Evolutionary conservation across 2,888 invertebrate species (phyloP).

Genomic region (Strigamia transsilvanica): DNA sequence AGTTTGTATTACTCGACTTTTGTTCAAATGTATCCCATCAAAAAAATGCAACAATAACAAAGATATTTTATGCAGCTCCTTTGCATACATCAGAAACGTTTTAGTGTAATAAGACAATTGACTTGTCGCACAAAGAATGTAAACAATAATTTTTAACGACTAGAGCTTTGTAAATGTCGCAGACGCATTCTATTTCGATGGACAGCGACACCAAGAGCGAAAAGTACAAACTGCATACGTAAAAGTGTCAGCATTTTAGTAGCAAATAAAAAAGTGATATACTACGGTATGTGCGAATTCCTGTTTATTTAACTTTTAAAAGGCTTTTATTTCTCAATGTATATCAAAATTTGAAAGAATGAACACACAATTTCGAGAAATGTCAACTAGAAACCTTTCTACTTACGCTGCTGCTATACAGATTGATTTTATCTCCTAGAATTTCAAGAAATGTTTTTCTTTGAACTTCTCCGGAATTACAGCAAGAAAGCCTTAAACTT

Average conservation of each 20-base stretch:
- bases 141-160: constrained; percentile 1
- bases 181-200: background rate
- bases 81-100: background rate
- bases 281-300: background rate
- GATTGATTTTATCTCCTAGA: background rate
- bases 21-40: background rate
- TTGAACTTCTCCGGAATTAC: background rate
- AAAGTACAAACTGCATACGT: background rate
- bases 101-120: constrained; percentile 8
- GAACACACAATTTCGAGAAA: background rate
- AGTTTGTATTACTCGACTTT: too few species aligned
- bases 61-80: background rate
- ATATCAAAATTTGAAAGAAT: background rate
- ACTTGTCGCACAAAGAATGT: constrained; percentile 2
- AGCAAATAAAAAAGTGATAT: background rate
- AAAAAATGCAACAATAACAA: background rate
- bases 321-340: background rate
- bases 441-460: background rate
- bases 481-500: background rate
- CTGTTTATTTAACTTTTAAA: constrained; percentile 1
- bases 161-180: background rate
- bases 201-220: background rate
- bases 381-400: background rate
- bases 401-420: background rate
- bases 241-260: background rate